Evolutionary conservation across 2,888 invertebrate species (phyloP), one percentile per base, ranked within the genome.

Genomic region (Conops quadrifasciatus): DNA sequence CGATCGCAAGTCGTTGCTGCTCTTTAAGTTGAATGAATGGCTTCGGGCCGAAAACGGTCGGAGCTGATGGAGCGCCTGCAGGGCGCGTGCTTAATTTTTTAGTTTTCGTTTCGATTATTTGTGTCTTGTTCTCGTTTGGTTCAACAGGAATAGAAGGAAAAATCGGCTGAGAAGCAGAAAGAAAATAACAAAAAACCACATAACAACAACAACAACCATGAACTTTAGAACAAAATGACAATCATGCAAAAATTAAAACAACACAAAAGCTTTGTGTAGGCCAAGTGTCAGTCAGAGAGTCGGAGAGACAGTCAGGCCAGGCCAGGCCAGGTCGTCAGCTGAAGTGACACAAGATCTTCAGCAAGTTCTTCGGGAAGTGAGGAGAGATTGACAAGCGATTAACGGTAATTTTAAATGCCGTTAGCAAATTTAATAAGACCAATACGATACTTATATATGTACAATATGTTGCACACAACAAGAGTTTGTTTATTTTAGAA

Each of bases 1-100:
- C 36, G 58, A 67, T 43, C 21, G 2, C 30, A 62, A 43, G 19
- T 19, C 16, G 19, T 24, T 63, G 19, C 62, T 43, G 62, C 21
- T 43, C 4, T 36, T 36, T 19, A 62, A 43, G 16, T 43, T 36
- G 45, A 62, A 36, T 36, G 36, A 36, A 36, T 36, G 53, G 21
- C 53, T 36, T 36, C 36, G 36, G 36, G 9, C 9, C 9, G 9
- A 36, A 9, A 36, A 4, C 36, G 36, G 36, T 36, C 36, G 9
- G 36, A 36, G 36, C 4, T 36, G 51, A 68, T 51, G 62, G 60
- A 30, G 81, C n/a, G n/a, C 81, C 82, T 78, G 79, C 78, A 84
- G 83, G 83, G 83, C 83, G 81, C 83, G 84, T 84, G 83, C 84
- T 83, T 80, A 81, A 83, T 83, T 70, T 67, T 72, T 69, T 9